Evolutionary conservation across 2,797 vertebrate genomes (phyloP), one percentile per base, ranked within the genome.

Genomic region (Girardinus metallicus): DNA sequence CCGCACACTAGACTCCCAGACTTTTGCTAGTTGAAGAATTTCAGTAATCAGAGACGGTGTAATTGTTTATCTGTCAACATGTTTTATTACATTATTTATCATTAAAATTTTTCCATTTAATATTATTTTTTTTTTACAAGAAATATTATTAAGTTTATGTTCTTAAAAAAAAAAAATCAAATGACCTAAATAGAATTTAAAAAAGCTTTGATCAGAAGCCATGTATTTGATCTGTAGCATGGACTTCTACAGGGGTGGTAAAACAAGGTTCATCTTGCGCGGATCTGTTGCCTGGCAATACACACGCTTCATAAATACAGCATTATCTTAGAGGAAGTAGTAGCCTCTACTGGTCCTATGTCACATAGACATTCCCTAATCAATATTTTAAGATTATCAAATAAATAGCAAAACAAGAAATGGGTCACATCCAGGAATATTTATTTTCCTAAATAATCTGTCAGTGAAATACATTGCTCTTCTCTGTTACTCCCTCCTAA

Each of bases 271-370:
- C 79, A 81, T 75, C 64, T 80, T 43, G 9, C 78, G 83, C 62
- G 5, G 57, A 47, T 85, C 75, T 77, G 62, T 73, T 66, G 76
- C 68, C 78, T 36, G 76, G 71, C 55, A 77, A 57, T 39, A 60
- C 78, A 74, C 77, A 60, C 62, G 81, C 87, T 76, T 90, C 89
- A 93, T 95, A 78, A 94, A 92, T 88, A 91, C 77, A 77, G 41
- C 81, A 92, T 91, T 77, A 87, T 77, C 78, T 88, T 78, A 77
- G 86, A 79, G 81, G 80, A 74, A 78, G 78, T 79, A 87, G 80
- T n/a, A 44, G 73, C 76, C 80, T 71, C 29, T 73, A 31, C 23
- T 74, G 12, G 55, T 57, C n/a, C 11, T 34, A 68, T 78, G 82
- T 66, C 80, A 80, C 73, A 64, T 64, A 79, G 73, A 76, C 55